A percentile compares a stretch with the other conserved stretches of the same genome.
These are phyloP conservation scores for Ephestia elutella DNA, from an alignment of 1,140 invertebrate species.

Conservation along the genomic window DNA sequence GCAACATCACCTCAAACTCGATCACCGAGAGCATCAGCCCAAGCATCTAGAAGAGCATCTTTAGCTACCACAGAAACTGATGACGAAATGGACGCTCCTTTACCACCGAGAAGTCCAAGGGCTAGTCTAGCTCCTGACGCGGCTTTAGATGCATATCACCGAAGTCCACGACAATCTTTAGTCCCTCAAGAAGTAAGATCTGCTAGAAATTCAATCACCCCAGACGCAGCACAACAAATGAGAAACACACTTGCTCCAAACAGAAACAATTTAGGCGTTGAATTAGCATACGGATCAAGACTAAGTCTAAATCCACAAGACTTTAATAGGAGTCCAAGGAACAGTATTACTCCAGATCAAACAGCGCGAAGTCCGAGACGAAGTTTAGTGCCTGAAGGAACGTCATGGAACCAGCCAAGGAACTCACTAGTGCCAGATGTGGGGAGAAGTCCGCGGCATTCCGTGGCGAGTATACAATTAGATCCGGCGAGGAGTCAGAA, in stretches of 20 bases:
- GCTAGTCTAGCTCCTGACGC: slow-evolving; percentile 78
- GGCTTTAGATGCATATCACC: slow-evolving; percentile 74
- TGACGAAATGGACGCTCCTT: slow-evolving; percentile 66
- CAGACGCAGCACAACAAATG: slow-evolving; percentile 68
- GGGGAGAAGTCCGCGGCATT: slow-evolving; percentile 76
- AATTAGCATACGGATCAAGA: slow-evolving; percentile 68
- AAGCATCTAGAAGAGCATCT: slow-evolving; percentile 58
- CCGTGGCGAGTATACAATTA: slow-evolving; percentile 69
- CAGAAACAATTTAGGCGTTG: slow-evolving; percentile 77
- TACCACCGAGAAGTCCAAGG: slow-evolving; percentile 75
- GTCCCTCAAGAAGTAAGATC: slow-evolving; percentile 73
- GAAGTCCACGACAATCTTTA: slow-evolving; percentile 78
- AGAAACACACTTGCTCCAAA: slow-evolving; percentile 74
- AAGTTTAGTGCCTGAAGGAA: slow-evolving; percentile 76
- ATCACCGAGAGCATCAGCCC: slow-evolving; percentile 63
- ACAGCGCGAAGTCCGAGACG: slow-evolving; percentile 75
- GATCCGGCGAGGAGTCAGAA: slow-evolving; percentile 75
- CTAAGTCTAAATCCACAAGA: slow-evolving; percentile 75
- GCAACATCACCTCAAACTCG: slow-evolving; percentile 77
- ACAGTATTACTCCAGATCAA: slow-evolving; percentile 76
- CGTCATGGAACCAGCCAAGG: slow-evolving; percentile 69
- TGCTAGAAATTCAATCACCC: slow-evolving; percentile 77
- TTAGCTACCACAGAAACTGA: slow-evolving; percentile 64
- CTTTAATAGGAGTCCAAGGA: slow-evolving; percentile 79
- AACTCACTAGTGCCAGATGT: slow-evolving; percentile 66